phyloP scores from a whole-genome alignment of 2,797 vertebrate species.

The Natrix natrix region DNA sequence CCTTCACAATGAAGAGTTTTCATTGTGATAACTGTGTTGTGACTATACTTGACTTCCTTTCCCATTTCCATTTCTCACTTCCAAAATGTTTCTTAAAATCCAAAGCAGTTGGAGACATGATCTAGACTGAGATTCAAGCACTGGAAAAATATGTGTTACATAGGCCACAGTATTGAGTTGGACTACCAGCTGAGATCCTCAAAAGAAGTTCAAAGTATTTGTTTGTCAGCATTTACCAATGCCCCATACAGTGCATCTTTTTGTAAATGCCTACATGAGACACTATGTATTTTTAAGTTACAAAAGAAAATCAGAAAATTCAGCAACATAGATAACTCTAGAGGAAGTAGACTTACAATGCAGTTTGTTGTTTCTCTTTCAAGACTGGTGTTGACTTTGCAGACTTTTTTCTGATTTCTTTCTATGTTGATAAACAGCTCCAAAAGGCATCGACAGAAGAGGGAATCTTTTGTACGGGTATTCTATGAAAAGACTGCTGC shows the following conservation, averaged over 20 bases:
- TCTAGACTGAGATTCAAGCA: neutral
- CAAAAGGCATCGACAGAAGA: neutral
- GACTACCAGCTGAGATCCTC: conserved; percentile 29
- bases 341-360: conserved; percentile 30
- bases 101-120: rapidly evolving
- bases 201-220: conserved; percentile 30
- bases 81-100: neutral
- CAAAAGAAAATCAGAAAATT: conserved; percentile 27
- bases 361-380: conserved; percentile 38
- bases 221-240: conserved; percentile 59
- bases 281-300: conserved; percentile 47
- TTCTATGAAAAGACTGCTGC: neutral
- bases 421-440: rapidly evolving
- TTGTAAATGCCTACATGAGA: conserved; percentile 51
- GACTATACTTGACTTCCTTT: neutral
- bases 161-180: neutral
- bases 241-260: conserved; percentile 43
- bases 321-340: conserved; percentile 19
- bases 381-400: neutral
- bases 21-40: neutral
- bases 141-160: neutral
- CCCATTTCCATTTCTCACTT: neutral
- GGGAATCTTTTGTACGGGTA: neutral
- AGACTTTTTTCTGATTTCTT: rapidly evolving
- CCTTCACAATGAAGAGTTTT: neutral